Conservation (phyloP, 2,113 vertebrate species). For the Passerina amoena region DNA sequence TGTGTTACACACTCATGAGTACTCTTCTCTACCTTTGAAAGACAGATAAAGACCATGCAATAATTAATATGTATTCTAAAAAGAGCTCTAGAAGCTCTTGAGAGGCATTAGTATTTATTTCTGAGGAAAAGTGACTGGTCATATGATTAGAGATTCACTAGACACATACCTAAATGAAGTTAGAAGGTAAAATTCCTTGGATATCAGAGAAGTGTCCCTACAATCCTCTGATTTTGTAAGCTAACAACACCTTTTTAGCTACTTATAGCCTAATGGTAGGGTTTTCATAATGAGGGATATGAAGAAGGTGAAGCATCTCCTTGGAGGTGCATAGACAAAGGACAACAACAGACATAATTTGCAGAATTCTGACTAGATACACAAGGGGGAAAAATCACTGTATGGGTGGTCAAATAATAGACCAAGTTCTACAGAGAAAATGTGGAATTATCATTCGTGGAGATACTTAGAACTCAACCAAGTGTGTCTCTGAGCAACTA, state of each 20-base stretch:
- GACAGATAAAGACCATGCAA: not conserved
- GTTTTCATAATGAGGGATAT: not conserved
- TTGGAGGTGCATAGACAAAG: not conserved
- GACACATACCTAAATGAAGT: not conserved
- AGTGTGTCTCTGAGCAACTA: not conserved
- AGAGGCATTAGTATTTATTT: not conserved
- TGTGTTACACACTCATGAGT: not conserved
- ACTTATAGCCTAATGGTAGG: not conserved
- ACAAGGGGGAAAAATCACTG: rapidly evolving
- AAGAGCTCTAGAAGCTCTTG: not conserved
- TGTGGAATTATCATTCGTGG: not conserved
- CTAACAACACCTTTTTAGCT: not conserved
- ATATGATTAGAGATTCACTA: not conserved
- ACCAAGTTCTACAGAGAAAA: not conserved
- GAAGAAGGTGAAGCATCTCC: not conserved
- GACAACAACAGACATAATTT: not conserved
- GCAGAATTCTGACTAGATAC: not conserved
- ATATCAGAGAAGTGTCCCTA: not conserved
- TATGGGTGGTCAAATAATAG: not conserved
- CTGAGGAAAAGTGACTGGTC: not conserved
- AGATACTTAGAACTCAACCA: not conserved
- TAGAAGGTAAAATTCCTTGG: not conserved
- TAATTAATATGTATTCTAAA: not conserved
- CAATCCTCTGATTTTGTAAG: not conserved
- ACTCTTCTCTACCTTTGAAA: not conserved